phyloP scores from a whole-genome alignment of 2,797 vertebrate species.

The Chloroceryle amazona region DNA sequence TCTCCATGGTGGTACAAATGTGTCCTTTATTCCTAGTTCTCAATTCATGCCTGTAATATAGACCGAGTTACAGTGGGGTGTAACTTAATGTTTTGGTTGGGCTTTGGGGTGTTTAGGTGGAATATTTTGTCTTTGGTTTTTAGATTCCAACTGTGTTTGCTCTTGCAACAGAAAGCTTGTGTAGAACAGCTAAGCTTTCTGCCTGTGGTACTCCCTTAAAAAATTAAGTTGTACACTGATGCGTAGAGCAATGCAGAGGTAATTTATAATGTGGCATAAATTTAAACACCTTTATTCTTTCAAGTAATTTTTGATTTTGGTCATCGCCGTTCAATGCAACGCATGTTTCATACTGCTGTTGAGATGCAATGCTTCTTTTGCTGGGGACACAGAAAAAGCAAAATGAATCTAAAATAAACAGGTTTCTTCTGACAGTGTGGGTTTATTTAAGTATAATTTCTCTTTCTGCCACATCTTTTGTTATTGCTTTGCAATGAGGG shows the following conservation, averaged over 20 bases:
- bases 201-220: not conserved
- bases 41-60: accelerated
- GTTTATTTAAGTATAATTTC: conserved; percentile 52
- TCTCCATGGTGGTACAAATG: not conserved
- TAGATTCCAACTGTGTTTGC: not conserved
- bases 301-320: conserved; percentile 28
- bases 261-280: conserved; percentile 28
- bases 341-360: accelerated
- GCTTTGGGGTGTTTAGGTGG: not conserved
- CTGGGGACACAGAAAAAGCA: not conserved
- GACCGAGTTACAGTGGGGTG: not conserved
- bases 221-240: not conserved
- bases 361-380: not conserved
- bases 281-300: conserved; percentile 23
- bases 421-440: not conserved
- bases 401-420: conserved; percentile 46
- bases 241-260: not conserved
- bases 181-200: not conserved
- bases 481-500: not conserved
- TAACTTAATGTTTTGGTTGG: not conserved
- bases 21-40: not conserved
- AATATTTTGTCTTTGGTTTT: not conserved
- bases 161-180: not conserved
- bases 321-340: not conserved
- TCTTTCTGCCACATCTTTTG: not conserved